These are phyloP conservation scores for Catharus minimus DNA, from an alignment of 2,113 vertebrate genomes.

Conservation along the genomic window DNA sequence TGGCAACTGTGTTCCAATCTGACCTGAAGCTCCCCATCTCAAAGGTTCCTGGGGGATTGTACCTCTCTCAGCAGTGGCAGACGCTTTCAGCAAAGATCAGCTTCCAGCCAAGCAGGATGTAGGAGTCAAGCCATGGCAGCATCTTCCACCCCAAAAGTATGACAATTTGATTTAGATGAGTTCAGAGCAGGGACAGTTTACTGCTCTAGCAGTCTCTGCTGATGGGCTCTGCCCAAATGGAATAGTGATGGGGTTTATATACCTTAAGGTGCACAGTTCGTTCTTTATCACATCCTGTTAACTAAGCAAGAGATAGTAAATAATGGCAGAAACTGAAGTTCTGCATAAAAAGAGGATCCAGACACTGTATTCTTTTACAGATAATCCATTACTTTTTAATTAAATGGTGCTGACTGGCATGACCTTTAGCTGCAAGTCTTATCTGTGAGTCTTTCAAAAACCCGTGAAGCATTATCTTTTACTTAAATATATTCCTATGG, in stretches of 20 bases:
- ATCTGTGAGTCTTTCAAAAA: background rate
- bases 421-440: background rate
- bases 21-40: background rate
- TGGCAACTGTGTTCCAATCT: background rate
- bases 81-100: background rate
- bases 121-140: accelerated
- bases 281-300: background rate
- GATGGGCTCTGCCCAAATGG: background rate
- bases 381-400: background rate
- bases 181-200: background rate
- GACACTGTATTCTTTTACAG: background rate
- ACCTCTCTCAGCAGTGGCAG: background rate
- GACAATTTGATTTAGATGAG: background rate
- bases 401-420: background rate
- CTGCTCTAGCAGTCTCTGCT: background rate
- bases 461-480: background rate
- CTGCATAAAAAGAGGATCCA: background rate
- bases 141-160: accelerated
- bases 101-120: accelerated
- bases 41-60: background rate
- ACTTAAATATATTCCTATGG: background rate
- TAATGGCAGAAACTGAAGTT: background rate
- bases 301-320: background rate
- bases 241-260: background rate
- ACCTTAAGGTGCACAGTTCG: accelerated